Evolutionary conservation across 2,888 invertebrate species (phyloP), one percentile per base, ranked within the genome.

Genomic region (Orthosia gothica): DNA sequence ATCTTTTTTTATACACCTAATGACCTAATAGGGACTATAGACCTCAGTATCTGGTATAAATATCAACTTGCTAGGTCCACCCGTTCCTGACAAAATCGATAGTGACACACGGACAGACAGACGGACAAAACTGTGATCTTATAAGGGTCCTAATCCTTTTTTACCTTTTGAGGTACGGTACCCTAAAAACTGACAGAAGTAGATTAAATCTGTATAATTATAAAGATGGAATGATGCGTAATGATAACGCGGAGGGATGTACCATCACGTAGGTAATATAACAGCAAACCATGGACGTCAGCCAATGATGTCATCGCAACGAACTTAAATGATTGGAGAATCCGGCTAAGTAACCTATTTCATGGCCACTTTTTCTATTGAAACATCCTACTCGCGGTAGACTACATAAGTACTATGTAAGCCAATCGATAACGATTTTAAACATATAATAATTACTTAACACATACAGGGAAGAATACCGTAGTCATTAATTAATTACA

Each of bases 331-430:
- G 91, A 89, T 89, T 88, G 89, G 92, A 91, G 94, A 94, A 96
- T 95, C 96, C 96, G 96, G 95, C 93, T 94, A 93, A 89, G 89
- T 93, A 92, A 92, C 92, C 92, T 87, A 93, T 87, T 90, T 90
- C 96, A 95, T 90, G 95, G 96, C 79, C 95, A 95, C 95, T 95
- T 96, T 84, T 96, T 96, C 93, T 93, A 90, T 79, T 77, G 83
- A 84, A 91, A 88, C 93, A 92, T 94, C 93, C 93, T 89, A 91
- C 91, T 92, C 84, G 68, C 80, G 74, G 7, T 72, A 69, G 57
- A 69, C 58, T 50, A 70, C 45, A 58, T 65, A 67, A 12, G 50
- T 61, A 79, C 57, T 55, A 58, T 55, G 55, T 16, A 59, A 74
- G 71, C 40, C 55, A 45, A 74, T 62, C 52, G 47, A 55, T 69